A percentile compares a stretch with the other conserved stretches of the same genome.
Evolutionary conservation across 64 coral and sea anemone genomes (phyloP).

Genomic region (Trachythela sp.): DNA sequence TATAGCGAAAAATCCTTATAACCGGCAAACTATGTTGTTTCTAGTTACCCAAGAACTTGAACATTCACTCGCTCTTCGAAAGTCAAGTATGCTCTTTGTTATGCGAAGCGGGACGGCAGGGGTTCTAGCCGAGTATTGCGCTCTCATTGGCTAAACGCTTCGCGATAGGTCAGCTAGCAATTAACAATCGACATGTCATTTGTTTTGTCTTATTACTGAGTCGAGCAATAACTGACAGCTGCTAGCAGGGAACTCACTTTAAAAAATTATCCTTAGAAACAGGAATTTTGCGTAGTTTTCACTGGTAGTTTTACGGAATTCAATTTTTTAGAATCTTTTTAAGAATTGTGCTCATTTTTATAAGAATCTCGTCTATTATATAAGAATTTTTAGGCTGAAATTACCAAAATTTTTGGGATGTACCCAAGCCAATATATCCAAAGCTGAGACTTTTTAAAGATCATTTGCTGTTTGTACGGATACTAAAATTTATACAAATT

Average conservation of each 20-base stretch:
- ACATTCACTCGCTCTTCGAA: not conserved
- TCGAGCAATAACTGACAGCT: not conserved
- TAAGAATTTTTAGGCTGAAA: no score
- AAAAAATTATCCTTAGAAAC: not conserved
- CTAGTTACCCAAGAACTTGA: not conserved
- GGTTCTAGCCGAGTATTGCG: not conserved
- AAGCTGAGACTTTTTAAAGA: no score
- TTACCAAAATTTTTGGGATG: no score
- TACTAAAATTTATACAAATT: no score
- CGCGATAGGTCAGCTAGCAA: not conserved
- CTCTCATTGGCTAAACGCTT: not conserved
- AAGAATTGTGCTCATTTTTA: no score
- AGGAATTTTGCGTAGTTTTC: no score
- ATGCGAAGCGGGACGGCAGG: not conserved
- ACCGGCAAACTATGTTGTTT: not conserved
- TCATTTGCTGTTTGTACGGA: no score
- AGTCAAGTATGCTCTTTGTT: not conserved
- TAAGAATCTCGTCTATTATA: no score
- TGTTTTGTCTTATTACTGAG: not conserved
- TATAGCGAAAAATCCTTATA: not conserved
- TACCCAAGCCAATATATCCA: no score
- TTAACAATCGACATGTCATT: constrained; percentile 1
- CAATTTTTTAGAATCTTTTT: no score
- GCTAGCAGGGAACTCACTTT: not conserved
- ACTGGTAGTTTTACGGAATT: no score